Evolutionary conservation across 1,140 invertebrate genomes (phyloP), one percentile per base, ranked within the genome.

Genomic region (Sipha flava): DNA sequence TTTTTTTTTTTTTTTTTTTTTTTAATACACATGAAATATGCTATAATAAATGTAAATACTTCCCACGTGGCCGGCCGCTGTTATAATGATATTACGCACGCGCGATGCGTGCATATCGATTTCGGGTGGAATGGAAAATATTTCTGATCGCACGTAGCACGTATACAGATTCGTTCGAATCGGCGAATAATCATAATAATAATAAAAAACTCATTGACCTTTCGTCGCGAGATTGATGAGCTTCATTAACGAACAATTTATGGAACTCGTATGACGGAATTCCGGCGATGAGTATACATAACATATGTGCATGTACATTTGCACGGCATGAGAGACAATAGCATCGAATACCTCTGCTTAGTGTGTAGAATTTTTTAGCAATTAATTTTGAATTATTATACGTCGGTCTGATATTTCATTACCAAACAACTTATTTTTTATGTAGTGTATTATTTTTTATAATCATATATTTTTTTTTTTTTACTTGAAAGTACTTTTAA

Each of bases 321-420:
- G 26, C n/a, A 18, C 64, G 21, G 10, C 10, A 40, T 1, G 12
- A 54, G 16, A 66, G 12, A 66, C 64, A 66, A 66, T 66, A 37
- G 34, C 64, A 66, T 21, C 34, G 14, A 66, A 66, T 43, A 43
- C 64, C 37, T 23, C 0, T 43, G 37, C 26, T 43, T 26, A 29
- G 34, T 43, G 37, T 23, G 34, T 66, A 23, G 37, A 66, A 66
- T 66, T 43, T 66, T 66, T 66, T 66, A 66, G 37, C 64, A 66
- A 66, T 66, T 66, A 66, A 66, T n/a, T 66, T 66, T 66, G 64
- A 66, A 23, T 66, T 66, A 66, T 66, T 26, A n/a, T n/a, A 23
- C 37, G 26, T 40, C 10, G n/a, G 40, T 66, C 26, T 21, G 64
- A 21, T 66, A 66, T 66, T 66, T 66, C 21, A 40, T 66, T 66